These are phyloP conservation scores for Mylabris phalerata DNA, from an alignment of 1,140 invertebrate species.

Conservation along the genomic window DNA sequence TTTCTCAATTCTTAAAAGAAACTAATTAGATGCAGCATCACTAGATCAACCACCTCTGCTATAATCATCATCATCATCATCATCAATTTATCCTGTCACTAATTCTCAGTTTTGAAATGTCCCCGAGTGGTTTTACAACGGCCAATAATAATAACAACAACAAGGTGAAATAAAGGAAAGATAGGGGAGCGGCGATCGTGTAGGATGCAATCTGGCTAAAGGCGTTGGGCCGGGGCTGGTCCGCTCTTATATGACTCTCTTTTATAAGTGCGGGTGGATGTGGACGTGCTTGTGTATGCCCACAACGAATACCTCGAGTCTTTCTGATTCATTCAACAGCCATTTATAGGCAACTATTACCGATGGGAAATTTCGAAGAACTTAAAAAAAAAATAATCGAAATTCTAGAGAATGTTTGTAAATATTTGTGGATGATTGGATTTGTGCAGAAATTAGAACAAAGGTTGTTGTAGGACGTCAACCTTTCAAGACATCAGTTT, in stretches of 20 bases:
- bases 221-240: background rate
- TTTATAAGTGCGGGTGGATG: conserved; percentile 6
- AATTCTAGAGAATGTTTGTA: too few species aligned
- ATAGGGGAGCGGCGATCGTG: conserved; percentile 5
- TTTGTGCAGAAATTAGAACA: conserved; percentile 8
- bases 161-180: background rate
- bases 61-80: background rate
- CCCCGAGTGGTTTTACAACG: conserved; percentile 2
- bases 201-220: background rate
- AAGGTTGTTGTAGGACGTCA: conserved; percentile 7
- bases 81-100: conserved; percentile 2
- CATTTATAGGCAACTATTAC: too few species aligned
- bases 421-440: too few species aligned
- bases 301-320: background rate
- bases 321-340: conserved; percentile 1
- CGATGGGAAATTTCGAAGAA: too few species aligned
- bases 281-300: background rate
- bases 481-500: background rate
- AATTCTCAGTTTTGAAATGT: background rate
- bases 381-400: too few species aligned
- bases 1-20: too few species aligned
- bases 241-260: too few species aligned
- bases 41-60: too few species aligned
- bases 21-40: too few species aligned
- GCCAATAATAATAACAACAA: background rate